Evolutionary conservation across 2,797 vertebrate genomes (phyloP).

Genomic region (Perodicticus potto): DNA sequence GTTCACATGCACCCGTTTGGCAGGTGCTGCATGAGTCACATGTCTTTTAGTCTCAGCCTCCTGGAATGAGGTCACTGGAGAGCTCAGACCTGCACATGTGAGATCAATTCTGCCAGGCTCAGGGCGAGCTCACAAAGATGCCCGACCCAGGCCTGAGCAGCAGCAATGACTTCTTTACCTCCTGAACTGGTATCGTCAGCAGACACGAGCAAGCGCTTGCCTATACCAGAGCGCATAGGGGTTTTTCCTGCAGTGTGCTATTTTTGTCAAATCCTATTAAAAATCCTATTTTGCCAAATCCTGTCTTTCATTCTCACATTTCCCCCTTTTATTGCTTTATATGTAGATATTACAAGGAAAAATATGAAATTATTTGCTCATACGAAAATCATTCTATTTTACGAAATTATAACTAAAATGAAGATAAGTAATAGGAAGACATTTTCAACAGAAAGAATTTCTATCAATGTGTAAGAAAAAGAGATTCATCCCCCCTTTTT

Average conservation of each 20-base stretch:
- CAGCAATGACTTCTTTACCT: not conserved
- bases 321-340: not conserved
- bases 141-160: not conserved
- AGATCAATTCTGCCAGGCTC: not conserved
- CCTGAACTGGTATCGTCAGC: not conserved
- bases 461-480: not conserved
- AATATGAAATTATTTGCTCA: not conserved
- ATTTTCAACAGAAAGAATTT: not conserved
- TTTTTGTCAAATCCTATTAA: not conserved
- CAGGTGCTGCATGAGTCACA: not conserved
- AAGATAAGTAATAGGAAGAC: not conserved
- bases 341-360: not conserved
- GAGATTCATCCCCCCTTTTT: not conserved
- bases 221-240: not conserved
- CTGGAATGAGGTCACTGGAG: not conserved
- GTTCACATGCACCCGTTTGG: not conserved
- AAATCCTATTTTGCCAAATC: too few species aligned
- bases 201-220: not conserved
- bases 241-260: not conserved
- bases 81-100: not conserved
- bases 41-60: not conserved
- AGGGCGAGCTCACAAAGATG: not conserved
- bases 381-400: not conserved
- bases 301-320: not conserved
- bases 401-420: not conserved